Evolutionary conservation across 2,888 invertebrate genomes (phyloP).

Genomic region (Chesias legatella): DNA sequence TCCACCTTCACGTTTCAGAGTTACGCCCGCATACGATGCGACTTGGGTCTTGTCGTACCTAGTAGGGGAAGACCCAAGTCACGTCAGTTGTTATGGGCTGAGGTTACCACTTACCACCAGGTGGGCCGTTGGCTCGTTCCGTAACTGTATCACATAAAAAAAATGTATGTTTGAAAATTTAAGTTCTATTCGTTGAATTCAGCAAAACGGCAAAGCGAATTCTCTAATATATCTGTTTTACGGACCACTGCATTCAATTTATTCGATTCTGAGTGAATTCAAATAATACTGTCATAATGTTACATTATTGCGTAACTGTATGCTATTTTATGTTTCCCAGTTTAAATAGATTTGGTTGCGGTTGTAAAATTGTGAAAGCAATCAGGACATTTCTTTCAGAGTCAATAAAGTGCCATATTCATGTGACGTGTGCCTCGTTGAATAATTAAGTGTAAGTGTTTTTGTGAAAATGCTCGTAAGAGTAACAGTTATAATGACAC

Average conservation of each 20-base stretch:
- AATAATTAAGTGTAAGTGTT: too few relatives aligned
- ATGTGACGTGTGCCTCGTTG: slow-evolving; percentile 29
- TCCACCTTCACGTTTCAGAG: too few relatives aligned
- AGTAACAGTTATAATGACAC: slow-evolving; percentile 9
- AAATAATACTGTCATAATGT: slow-evolving; percentile 22
- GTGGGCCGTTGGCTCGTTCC: too few relatives aligned
- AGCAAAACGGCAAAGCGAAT: slow-evolving; percentile 8
- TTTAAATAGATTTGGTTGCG: slow-evolving; percentile 17
- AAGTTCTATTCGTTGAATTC: background rate
- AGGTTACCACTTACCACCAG: too few relatives aligned
- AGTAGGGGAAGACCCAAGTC: too few relatives aligned
- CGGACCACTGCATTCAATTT: slow-evolving; percentile 19
- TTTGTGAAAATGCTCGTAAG: too few relatives aligned
- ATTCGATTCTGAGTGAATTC: slow-evolving; percentile 14
- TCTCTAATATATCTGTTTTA: slow-evolving; percentile 16
- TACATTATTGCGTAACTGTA: slow-evolving; percentile 17
- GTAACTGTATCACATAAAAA: too few relatives aligned
- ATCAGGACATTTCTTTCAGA: slow-evolving; percentile 28
- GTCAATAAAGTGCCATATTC: slow-evolving; percentile 33
- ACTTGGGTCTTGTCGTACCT: too few relatives aligned
- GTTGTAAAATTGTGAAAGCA: slow-evolving; percentile 18
- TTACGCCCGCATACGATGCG: too few relatives aligned
- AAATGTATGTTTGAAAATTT: too few relatives aligned
- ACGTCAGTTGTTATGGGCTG: too few relatives aligned
- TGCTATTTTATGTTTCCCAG: slow-evolving; percentile 14